Base-by-base conservation (phyloP, 2,113 vertebrate species). In the Grus americana region DNA sequence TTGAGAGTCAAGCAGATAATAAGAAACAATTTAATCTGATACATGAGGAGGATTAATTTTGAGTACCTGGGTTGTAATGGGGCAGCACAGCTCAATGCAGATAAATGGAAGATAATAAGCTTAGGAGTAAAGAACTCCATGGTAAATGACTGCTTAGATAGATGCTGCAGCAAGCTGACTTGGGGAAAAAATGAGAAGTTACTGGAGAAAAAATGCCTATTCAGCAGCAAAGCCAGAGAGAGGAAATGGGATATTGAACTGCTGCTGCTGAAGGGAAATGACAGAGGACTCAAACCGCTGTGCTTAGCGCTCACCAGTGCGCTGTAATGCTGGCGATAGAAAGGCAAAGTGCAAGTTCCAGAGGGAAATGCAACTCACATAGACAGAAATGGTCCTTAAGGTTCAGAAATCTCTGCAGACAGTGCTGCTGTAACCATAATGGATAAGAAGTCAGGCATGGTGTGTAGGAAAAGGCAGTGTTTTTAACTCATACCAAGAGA, bases 1-100 rank as follows among this genome's bases (percentile, higher is more conserved):
- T 70, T 63, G 62, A 90, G 83, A 97, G 90, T 71, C 50, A 78
- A 88, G 94, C 58, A 89, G 92, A 93, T 97, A 96, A 97, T 92
- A 83, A 95, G 93, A 90, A 95, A 79, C 86, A 63, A 76, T 96
- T 96, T 91, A 88, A 95, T 94, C 80, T 96, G 80, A 86, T 96
- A 36, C 81, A 79, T 73, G 95, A 92, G 74, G 71, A 79, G 92
- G 94, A 95, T 97, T 95, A 94, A 92, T 97, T 91, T 58, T 91
- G 92, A 91, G 68, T 90, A 95, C 88, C 95, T 94, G 84, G 59
- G 70, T 15, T 97, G 83, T 91, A 92, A 63, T 22, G 68, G 78
- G 88, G 66, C 86, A 90, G 65, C 72, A 68, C 38, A 68, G 71
- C 92, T 95, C 78, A 72, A 1, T 86, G 82, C 81, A 91, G 95